A percentile compares a stretch with the other conserved stretches of the same genome.
These are phyloP conservation scores for Lophura swinhoii DNA, from an alignment of 2,797 vertebrate species.

Conservation along the genomic window DNA sequence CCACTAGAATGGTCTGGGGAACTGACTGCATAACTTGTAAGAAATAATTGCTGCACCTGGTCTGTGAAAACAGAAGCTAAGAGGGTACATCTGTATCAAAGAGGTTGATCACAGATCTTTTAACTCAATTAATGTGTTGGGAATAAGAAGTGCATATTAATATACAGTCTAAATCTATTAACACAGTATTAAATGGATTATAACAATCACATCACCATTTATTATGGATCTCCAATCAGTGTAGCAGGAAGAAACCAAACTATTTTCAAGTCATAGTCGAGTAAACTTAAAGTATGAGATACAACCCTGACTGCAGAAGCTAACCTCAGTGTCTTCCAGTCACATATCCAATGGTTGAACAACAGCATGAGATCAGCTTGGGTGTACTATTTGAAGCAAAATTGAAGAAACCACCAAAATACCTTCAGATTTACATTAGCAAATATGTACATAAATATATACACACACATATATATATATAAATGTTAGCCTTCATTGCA, in stretches of 20 bases:
- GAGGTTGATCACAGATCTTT: neutral
- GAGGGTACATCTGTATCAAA: neutral
- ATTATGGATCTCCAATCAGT: neutral
- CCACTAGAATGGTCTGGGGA: neutral
- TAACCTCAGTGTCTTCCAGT: neutral
- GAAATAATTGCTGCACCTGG: neutral
- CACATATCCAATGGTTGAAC: neutral
- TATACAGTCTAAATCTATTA: neutral
- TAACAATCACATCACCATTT: neutral
- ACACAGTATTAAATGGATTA: neutral
- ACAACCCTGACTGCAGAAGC: neutral
- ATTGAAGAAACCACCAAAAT: neutral
- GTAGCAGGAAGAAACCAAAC: neutral
- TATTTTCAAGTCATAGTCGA: neutral
- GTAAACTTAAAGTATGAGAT: neutral
- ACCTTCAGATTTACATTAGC: neutral
- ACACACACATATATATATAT: no score
- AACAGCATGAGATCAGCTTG: neutral
- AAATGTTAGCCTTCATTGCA: neutral
- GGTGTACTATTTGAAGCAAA: neutral
- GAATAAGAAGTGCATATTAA: rapidly evolving
- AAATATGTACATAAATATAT: neutral
- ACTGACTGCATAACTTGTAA: neutral
- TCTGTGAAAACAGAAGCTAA: neutral
- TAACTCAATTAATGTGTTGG: neutral